phyloP scores from a whole-genome alignment of 2,888 invertebrate genomes.

The Rhimphoctona megacephalus region DNA sequence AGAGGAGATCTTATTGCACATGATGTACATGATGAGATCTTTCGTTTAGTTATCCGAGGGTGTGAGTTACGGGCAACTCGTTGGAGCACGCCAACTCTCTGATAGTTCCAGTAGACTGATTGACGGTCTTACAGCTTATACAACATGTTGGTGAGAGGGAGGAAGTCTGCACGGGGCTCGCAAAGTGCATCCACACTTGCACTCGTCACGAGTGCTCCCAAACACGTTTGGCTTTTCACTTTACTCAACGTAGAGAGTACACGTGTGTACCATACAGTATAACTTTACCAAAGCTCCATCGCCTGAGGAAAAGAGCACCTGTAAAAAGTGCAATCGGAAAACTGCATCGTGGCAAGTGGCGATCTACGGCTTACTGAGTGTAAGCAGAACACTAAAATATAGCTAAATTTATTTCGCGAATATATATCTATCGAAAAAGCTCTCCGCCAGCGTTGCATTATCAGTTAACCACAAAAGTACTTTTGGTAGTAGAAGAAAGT shows the following conservation, averaged over 20 bases:
- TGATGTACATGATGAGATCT: slow-evolving; percentile 66
- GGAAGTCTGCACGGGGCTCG: slow-evolving; percentile 19
- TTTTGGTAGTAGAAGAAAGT: neutral
- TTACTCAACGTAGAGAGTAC: slow-evolving; percentile 20
- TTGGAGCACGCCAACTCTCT: slow-evolving; percentile 64
- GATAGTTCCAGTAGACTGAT: slow-evolving; percentile 41
- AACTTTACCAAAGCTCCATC: slow-evolving; percentile 15
- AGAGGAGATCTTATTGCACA: slow-evolving; percentile 26
- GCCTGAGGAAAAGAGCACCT: slow-evolving; percentile 19
- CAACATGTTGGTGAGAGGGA: slow-evolving; percentile 16
- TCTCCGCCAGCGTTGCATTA: neutral
- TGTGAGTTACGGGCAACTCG: slow-evolving; percentile 64
- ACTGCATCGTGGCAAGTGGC: slow-evolving; percentile 48
- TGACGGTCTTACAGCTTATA: slow-evolving; percentile 32
- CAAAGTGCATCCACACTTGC: slow-evolving; percentile 35
- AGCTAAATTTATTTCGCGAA: slow-evolving; percentile 4
- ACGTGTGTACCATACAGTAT: slow-evolving; percentile 25
- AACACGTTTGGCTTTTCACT: slow-evolving; percentile 54
- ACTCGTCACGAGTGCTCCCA: slow-evolving; percentile 50
- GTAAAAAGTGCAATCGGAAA: slow-evolving; percentile 45
- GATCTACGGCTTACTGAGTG: slow-evolving; percentile 41
- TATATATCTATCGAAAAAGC: neutral
- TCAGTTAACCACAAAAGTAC: neutral
- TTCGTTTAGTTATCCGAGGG: slow-evolving; percentile 64
- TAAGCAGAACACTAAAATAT: neutral